Evolutionary conservation across 2,797 vertebrate genomes (phyloP).

Genomic region (Anguilla anguilla): DNA sequence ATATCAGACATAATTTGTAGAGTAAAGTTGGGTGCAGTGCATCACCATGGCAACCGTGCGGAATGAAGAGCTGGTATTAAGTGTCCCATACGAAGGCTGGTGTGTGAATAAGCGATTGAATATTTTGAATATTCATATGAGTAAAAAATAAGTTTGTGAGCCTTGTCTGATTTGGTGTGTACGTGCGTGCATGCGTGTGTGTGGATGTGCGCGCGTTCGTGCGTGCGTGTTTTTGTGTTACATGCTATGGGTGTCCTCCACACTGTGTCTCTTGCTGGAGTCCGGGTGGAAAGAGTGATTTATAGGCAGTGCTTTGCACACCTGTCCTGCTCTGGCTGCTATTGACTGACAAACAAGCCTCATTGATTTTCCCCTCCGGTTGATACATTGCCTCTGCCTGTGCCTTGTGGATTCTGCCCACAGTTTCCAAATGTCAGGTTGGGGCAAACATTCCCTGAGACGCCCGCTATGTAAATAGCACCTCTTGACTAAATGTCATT

Average conservation of each 20-base stretch:
- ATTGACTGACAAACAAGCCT: slow-evolving; percentile 2
- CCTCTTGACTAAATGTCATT: slow-evolving; percentile 28
- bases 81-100: neutral
- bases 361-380: slow-evolving; percentile 9
- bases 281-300: neutral
- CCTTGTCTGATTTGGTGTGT: too few species aligned
- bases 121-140: too few species aligned
- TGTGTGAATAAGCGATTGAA: neutral
- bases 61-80: slow-evolving; percentile 31
- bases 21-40: slow-evolving; percentile 16
- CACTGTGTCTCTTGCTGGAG: neutral
- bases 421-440: slow-evolving; percentile 21
- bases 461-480: slow-evolving; percentile 20
- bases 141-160: too few species aligned
- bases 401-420: slow-evolving; percentile 11
- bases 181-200: too few species aligned
- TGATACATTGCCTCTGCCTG: neutral
- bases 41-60: slow-evolving; percentile 32
- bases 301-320: slow-evolving; percentile 11
- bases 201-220: too few species aligned
- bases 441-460: slow-evolving; percentile 29
- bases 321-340: slow-evolving; percentile 24
- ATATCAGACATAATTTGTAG: neutral
- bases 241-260: too few species aligned
- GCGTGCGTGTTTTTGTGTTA: too few species aligned